Evolutionary conservation across 1,140 invertebrate genomes (phyloP).

Genomic region (Listronotus oregonensis): DNA sequence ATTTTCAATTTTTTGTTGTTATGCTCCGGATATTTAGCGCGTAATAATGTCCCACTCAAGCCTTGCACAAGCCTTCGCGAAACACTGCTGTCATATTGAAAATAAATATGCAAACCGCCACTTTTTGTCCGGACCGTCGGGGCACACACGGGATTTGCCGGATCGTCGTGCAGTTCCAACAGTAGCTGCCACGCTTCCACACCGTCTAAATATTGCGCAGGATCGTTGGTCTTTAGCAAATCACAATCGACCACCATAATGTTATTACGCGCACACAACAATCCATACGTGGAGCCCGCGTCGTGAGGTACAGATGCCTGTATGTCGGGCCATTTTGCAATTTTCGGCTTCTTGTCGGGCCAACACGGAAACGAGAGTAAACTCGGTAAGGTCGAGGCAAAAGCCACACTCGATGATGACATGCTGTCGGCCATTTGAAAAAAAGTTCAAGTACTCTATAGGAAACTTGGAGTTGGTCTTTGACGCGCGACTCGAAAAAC

Average conservation of each 20-base stretch:
- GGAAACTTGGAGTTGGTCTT: not conserved
- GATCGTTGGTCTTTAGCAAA: not conserved
- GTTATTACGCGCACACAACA: slow-evolving; percentile 1
- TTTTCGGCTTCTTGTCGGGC: not conserved
- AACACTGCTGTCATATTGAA: not conserved
- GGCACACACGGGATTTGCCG: not conserved
- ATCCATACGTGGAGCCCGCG: not conserved
- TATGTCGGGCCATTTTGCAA: not conserved
- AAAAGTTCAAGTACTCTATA: not conserved
- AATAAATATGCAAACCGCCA: slow-evolving; percentile 3
- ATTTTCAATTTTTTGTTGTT: not conserved
- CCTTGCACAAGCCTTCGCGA: not conserved
- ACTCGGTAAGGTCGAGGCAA: slow-evolving; percentile 1
- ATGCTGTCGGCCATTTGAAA: not conserved
- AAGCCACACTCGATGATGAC: not conserved
- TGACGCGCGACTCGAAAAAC: slow-evolving; percentile 2
- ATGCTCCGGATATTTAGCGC: not conserved
- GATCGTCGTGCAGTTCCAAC: not conserved
- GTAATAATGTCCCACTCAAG: not conserved
- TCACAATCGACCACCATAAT: slow-evolving; percentile 6
- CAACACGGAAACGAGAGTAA: not conserved
- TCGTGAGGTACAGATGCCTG: not conserved
- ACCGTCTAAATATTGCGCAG: not conserved
- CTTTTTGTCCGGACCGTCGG: slow-evolving; percentile 2
- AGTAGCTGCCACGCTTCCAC: not conserved